Evolutionary conservation across 2,888 invertebrate species (phyloP), one percentile per base, ranked within the genome.

Genomic region (Diarsia mendica): DNA sequence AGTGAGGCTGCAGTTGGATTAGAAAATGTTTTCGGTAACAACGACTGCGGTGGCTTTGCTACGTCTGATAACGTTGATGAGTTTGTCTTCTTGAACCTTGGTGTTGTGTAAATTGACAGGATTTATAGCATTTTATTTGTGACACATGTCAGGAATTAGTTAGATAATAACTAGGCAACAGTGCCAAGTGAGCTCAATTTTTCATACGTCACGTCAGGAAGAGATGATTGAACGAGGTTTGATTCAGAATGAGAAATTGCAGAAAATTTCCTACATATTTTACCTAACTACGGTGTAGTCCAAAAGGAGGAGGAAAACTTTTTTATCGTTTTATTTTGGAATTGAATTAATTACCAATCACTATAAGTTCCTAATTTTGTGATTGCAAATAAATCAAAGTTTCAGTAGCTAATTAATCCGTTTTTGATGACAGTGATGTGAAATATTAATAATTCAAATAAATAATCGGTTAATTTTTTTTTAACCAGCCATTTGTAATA

Each of bases 1-100:
- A 80, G 83, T 82, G 86, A 84, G 82, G 84, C 83, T 88, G 81
- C 80, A 83, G 81, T 75, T 81, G 71, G 87, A 87, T 87, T 82
- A 85, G 58, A 75, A 80, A 69, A 75, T 73, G 61, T 80, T 82
- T 66, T 74, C 58, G 67, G 75, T 76, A 80, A 77, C 53, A 60
- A 77, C 70, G 70, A 80, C 77, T 87, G 80, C 84, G 78, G 83
- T 81, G 83, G 80, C 79, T 86, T 82, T 81, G 77, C 80, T 73
- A 80, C 61, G 72, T 80, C 71, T 81, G 88, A 87, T 87, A 87
- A 82, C 67, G 72, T 80, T 87, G 85, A 87, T 71, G 66, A 75
- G 73, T 79, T 80, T 80, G 58, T 80, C 55, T 53, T 67, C 39
- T 72, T 67, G 51, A 72, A 80, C 78, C 79, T 87, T 86, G 79